Evolutionary conservation across 2,797 vertebrate genomes (phyloP).

Genomic region (Melanogrammus aeglefinus): DNA sequence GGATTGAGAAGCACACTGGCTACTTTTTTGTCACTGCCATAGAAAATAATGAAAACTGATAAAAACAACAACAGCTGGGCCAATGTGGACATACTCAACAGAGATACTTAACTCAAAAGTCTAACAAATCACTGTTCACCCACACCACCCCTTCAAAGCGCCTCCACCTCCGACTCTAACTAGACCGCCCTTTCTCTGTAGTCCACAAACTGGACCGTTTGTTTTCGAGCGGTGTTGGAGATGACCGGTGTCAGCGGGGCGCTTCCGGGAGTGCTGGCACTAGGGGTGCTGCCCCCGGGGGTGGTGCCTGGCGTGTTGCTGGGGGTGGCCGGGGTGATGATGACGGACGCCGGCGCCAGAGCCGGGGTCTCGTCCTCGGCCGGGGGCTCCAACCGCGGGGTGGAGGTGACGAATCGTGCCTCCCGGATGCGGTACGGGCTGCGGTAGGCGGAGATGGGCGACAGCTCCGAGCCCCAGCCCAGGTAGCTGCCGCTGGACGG

Average conservation of each 20-base stretch:
- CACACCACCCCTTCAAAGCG: not conserved
- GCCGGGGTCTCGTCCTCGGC: constrained; percentile 43
- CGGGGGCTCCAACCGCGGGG: constrained; percentile 69
- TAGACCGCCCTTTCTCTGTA: constrained; percentile 63
- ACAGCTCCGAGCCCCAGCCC: constrained; percentile 63
- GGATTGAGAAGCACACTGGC: constrained; percentile 11
- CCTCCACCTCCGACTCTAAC: constrained; percentile 14
- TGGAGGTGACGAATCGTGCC: constrained; percentile 78
- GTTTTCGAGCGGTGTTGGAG: constrained; percentile 64
- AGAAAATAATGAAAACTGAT: not conserved
- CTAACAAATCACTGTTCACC: constrained; percentile 1
- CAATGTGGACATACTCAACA: constrained; percentile 1
- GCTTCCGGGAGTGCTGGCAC: constrained; percentile 13
- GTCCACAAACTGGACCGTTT: constrained; percentile 67
- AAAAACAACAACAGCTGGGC: not conserved
- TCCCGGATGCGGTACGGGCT: constrained; percentile 67
- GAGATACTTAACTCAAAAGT: constrained; percentile 36
- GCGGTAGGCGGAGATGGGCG: constrained; percentile 68
- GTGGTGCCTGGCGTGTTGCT: constrained; percentile 60
- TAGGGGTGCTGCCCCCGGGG: constrained; percentile 53
- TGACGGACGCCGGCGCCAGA: constrained; percentile 40
- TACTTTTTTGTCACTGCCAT: constrained; percentile 7
- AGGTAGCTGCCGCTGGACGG: constrained; percentile 47
- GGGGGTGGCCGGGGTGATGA: constrained; percentile 66
- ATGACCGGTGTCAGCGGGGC: constrained; percentile 63